Percentiles rank a stretch among this genome's conserved stretches.
These are phyloP conservation scores for Apogon talboti DNA, from an alignment of 2,797 vertebrate species.

Conservation along the genomic window DNA sequence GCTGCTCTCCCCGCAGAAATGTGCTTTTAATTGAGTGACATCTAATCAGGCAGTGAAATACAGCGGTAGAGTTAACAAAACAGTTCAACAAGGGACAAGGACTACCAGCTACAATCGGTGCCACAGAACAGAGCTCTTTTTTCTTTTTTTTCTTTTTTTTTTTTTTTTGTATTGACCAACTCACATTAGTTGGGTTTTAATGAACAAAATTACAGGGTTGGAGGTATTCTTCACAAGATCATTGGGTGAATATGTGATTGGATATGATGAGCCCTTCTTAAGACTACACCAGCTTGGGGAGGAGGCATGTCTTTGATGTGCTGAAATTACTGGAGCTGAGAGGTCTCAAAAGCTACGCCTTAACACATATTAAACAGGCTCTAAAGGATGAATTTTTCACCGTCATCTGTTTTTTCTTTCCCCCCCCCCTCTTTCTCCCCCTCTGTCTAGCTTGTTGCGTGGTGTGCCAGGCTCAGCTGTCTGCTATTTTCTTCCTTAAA, in stretches of 20 bases:
- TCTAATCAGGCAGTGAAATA: slow-evolving; percentile 84
- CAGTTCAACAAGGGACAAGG: slow-evolving; percentile 72
- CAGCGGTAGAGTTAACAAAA: slow-evolving; percentile 80
- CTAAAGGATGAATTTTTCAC: slow-evolving; percentile 70
- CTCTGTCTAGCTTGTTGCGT: slow-evolving; percentile 43
- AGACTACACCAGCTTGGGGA: slow-evolving; percentile 73
- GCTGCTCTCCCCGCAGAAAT: slow-evolving; percentile 75
- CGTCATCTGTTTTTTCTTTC: slow-evolving; percentile 57
- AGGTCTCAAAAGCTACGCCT: slow-evolving; percentile 74
- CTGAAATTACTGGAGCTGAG: slow-evolving; percentile 76
- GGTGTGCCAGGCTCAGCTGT: slow-evolving; percentile 36
- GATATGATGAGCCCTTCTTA: slow-evolving; percentile 79
- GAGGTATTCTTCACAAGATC: slow-evolving; percentile 69
- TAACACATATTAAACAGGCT: slow-evolving; percentile 80
- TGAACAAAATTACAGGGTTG: slow-evolving; percentile 68
- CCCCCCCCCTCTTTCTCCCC: not conserved
- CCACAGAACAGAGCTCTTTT: slow-evolving; percentile 28
- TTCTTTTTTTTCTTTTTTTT: slow-evolving; percentile 7
- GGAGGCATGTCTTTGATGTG: slow-evolving; percentile 81
- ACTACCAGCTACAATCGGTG: slow-evolving; percentile 58
- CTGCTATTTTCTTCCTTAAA: slow-evolving; percentile 62
- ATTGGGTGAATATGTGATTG: slow-evolving; percentile 73
- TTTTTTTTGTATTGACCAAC: slow-evolving; percentile 42
- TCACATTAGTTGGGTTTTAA: slow-evolving; percentile 65
- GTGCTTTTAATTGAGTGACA: slow-evolving; percentile 87